These are phyloP conservation scores for Cephonodes hylas DNA, from an alignment of 2,888 invertebrate species.

Conservation along the genomic window DNA sequence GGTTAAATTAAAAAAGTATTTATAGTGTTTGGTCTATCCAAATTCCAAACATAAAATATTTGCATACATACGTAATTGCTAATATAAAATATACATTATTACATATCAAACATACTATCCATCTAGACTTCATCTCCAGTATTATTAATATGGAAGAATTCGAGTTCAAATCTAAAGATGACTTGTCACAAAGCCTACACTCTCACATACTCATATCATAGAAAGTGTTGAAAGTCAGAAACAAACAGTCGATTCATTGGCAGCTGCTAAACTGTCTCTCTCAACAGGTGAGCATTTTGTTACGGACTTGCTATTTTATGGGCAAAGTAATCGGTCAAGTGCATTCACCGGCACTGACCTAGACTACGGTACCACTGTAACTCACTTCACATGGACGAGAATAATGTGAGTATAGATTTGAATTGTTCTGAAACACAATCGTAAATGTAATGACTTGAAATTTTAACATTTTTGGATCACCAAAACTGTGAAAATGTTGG, in stretches of 20 bases:
- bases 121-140: neutral
- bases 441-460: too few species aligned
- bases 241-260: neutral
- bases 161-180: neutral
- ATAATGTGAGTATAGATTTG: neutral
- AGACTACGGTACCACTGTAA: conserved; percentile 34
- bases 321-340: conserved; percentile 59
- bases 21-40: too few species aligned
- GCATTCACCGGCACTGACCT: conserved; percentile 64
- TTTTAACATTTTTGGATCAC: too few species aligned
- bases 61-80: too few species aligned
- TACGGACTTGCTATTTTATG: conserved; percentile 32
- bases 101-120: too few species aligned
- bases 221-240: conserved; percentile 12
- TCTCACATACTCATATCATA: neutral
- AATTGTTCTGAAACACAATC: too few species aligned
- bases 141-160: neutral
- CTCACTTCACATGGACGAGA: conserved; percentile 24
- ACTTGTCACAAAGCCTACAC: neutral
- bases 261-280: conserved; percentile 13
- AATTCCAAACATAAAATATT: too few species aligned
- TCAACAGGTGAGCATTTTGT: conserved; percentile 12
- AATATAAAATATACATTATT: too few species aligned
- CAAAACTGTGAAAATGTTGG: too few species aligned
- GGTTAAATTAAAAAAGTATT: too few species aligned